Percentiles rank a stretch among this genome's conserved stretches.
Conservation (phyloP, 2,797 vertebrate genomes). For the Pseudochirops cupreus region DNA sequence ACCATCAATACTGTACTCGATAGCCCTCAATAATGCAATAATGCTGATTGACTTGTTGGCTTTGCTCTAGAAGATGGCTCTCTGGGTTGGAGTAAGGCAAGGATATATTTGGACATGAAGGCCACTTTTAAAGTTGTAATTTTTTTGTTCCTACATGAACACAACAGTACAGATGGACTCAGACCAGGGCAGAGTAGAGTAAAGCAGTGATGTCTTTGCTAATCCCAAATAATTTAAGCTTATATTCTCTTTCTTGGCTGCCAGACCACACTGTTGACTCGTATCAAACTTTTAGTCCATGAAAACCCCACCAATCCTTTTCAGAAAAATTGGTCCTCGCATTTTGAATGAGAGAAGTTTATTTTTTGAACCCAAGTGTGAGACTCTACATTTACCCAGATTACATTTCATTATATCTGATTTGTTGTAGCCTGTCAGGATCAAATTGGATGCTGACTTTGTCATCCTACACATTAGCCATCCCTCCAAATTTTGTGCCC, state of each 20-base stretch:
- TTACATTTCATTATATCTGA: neutral
- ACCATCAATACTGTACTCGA: neutral
- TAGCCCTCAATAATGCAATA: neutral
- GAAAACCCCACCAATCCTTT: neutral
- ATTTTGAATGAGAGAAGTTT: neutral
- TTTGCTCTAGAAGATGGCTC: neutral
- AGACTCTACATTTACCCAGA: neutral
- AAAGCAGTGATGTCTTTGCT: neutral
- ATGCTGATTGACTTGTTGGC: neutral
- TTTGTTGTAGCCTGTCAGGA: neutral
- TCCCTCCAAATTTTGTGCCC: neutral
- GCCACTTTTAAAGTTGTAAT: neutral
- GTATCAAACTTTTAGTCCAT: neutral
- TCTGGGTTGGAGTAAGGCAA: neutral
- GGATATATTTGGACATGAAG: neutral
- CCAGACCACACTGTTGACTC: neutral
- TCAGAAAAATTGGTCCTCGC: neutral
- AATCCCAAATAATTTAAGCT: neutral
- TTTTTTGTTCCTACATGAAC: neutral
- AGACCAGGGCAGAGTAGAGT: neutral
- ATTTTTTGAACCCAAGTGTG: neutral
- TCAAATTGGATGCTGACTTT: neutral
- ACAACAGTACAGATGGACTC: neutral
- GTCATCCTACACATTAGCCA: neutral
- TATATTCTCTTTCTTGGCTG: neutral